Evolutionary conservation across 2,888 invertebrate genomes (phyloP), one percentile per base, ranked within the genome.

Genomic region (Diadegma fenestrale): DNA sequence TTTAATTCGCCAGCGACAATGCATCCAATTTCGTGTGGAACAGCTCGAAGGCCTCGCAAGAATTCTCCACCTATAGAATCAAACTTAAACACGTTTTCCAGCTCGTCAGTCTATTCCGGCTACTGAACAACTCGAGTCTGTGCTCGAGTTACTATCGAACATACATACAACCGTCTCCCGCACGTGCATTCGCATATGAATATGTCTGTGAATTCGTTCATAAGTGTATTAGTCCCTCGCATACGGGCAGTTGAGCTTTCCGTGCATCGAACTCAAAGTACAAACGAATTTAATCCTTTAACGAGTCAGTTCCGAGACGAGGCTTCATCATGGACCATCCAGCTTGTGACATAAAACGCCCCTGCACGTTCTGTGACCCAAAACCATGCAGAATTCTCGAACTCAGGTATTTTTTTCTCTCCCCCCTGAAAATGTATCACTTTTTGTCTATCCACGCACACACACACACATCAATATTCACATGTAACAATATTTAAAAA

Each of bases 261-360:
- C 78, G 71, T 84, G 80, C 71, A 61, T 76, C 77, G 78, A 86
- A 85, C 80, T 80, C 64, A 82, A 84, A 68, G 69, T 80, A 75
- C 82, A 77, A 85, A 82, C 68, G 80, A 83, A 82, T 75, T 87
- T 83, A 86, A 87, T 85, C 86, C 86, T 75, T 51, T 79, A 85
- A 82, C 71, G 81, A 64, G 81, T 0, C 4, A 78, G 41, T 8
- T 37, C 58, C 63, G 64, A 64, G 30, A 45, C 82, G 69, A 61
- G 85, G 85, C 82, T 85, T 85, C 51, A 12, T 61, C 45, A 19
- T 54, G 63, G n/a, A 17, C 22, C 26, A 33, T 33, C n/a, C 64
- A 66, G 58, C 72, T 66, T 61, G 41, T 63, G 54, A 61, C 41
- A 54, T 45, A 17, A 26, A 45, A 69, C 61, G 63, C 26, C 37